Evolutionary conservation across 2,113 vertebrate genomes (phyloP).

Genomic region (Sapayoa aenigma): DNA sequence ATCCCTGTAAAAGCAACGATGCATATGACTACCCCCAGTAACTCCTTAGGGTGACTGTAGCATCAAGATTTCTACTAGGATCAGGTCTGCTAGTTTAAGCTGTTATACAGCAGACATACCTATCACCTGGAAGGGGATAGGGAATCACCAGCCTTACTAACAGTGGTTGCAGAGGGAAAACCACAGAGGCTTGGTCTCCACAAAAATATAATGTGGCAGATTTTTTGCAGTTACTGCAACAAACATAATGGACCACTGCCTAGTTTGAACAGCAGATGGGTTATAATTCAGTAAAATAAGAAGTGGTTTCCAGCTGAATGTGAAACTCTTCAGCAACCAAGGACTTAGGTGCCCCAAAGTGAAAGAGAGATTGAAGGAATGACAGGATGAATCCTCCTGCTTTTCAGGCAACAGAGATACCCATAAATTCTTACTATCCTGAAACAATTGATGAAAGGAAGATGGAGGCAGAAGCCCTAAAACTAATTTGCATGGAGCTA

Average conservation of each 20-base stretch:
- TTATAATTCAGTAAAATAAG: neutral
- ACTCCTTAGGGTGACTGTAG: neutral
- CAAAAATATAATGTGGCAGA: accelerated
- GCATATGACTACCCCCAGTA: neutral
- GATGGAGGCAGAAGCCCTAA: neutral
- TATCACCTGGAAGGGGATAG: neutral
- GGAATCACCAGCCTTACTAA: neutral
- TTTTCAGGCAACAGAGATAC: neutral
- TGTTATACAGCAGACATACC: neutral
- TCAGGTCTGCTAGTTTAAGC: neutral
- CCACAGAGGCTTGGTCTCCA: neutral
- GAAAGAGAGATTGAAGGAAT: neutral
- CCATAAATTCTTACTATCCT: neutral
- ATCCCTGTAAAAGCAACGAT: accelerated
- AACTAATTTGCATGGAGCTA: neutral
- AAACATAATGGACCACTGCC: neutral
- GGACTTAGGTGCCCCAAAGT: neutral
- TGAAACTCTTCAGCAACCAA: neutral
- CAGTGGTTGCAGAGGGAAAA: neutral
- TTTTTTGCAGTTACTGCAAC: neutral
- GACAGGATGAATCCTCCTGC: neutral
- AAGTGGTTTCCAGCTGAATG: neutral
- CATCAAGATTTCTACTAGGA: neutral
- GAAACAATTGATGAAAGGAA: neutral
- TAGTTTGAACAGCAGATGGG: neutral